A percentile compares a stretch with the other conserved stretches of the same genome.
These are phyloP conservation scores for Unio delphinus DNA, from an alignment of 2,888 invertebrate species.

Conservation along the genomic window DNA sequence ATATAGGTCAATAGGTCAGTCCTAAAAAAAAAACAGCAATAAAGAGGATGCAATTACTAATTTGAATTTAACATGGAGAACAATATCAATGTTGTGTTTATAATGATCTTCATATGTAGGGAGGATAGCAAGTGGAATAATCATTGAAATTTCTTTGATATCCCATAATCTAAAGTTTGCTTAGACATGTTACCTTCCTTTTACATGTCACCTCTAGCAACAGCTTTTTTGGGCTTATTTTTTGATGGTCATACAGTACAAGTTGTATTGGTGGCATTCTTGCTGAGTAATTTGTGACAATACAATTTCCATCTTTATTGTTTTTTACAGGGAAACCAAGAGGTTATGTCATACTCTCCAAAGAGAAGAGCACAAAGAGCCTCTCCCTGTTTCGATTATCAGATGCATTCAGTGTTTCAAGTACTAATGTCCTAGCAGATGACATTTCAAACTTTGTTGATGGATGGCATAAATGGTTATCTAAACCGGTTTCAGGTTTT, in stretches of 20 bases:
- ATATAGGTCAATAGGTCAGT: no score
- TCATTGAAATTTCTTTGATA: no score
- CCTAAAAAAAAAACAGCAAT: no score
- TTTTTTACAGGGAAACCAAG: constrained; percentile 32
- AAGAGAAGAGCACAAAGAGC: constrained; percentile 7
- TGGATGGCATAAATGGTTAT: constrained; percentile 22
- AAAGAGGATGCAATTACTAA: no score
- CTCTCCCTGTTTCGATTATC: constrained; percentile 25
- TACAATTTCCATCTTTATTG: constrained; percentile 1
- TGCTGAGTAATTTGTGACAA: background rate
- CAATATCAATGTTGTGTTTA: no score
- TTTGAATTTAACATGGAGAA: no score
- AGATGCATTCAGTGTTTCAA: constrained; percentile 21
- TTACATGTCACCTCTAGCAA: no score
- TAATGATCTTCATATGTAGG: no score
- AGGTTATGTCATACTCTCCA: constrained; percentile 25
- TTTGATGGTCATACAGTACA: background rate
- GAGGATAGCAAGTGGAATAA: no score
- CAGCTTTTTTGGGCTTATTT: background rate
- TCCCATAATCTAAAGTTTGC: no score
- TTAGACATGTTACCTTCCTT: background rate
- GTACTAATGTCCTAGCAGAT: constrained; percentile 8
- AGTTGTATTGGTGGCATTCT: background rate
- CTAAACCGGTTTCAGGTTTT: constrained; percentile 12
- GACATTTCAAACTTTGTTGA: constrained; percentile 11